These are phyloP conservation scores for Patella ulyssiponensis DNA, from an alignment of 2,888 invertebrate species.

Conservation along the genomic window DNA sequence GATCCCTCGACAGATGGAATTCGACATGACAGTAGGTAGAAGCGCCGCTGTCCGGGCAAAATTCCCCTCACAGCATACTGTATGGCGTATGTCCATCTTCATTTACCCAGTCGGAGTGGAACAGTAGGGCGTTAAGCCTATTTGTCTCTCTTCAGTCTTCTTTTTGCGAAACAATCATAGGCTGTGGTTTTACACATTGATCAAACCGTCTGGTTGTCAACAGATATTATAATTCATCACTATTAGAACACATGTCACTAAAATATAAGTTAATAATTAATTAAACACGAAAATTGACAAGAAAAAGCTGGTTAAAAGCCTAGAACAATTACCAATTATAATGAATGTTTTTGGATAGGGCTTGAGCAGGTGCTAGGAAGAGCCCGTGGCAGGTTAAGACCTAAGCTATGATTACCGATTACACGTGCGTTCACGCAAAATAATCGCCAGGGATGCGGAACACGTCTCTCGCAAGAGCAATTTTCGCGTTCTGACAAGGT, in stretches of 20 bases:
- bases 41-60: no score
- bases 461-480: background rate
- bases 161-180: no score
- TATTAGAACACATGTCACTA: background rate
- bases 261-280: background rate
- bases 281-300: constrained; percentile 6
- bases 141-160: no score
- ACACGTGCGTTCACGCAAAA: constrained; percentile 13
- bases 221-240: background rate
- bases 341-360: background rate
- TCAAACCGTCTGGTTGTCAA: background rate
- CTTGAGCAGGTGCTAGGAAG: background rate
- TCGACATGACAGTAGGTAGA: no score
- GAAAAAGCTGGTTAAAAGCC: background rate
- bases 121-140: no score
- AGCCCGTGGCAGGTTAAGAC: no score
- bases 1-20: no score
- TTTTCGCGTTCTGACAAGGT: background rate
- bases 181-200: no score
- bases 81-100: no score
- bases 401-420: background rate
- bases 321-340: background rate
- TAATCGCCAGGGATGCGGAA: constrained; percentile 4
- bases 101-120: no score
- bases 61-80: no score